Evolutionary conservation across 2,888 invertebrate genomes (phyloP).

Genomic region (Patella ulyssiponensis): DNA sequence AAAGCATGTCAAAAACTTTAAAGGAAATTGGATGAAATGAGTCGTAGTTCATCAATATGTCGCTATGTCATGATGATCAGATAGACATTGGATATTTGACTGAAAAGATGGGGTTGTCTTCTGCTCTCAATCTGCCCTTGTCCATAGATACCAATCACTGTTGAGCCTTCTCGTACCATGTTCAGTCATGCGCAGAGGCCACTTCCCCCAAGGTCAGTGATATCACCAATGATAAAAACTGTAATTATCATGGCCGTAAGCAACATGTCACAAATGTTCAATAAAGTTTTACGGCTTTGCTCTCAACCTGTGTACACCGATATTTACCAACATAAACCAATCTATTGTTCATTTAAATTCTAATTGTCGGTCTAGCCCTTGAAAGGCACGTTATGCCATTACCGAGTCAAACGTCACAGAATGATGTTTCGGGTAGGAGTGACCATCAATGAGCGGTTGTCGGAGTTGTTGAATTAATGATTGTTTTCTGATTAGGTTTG

Average conservation of each 20-base stretch:
- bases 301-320: too few species aligned
- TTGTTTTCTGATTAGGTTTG: too few species aligned
- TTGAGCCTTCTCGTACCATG: background rate
- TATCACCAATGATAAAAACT: background rate
- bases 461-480: too few species aligned
- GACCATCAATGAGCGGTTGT: too few species aligned
- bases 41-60: conserved; percentile 7
- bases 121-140: background rate
- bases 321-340: too few species aligned
- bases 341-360: too few species aligned
- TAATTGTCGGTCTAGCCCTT: too few species aligned
- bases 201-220: background rate
- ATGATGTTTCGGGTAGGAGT: too few species aligned
- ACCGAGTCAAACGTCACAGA: too few species aligned
- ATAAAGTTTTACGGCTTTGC: too few species aligned
- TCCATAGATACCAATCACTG: background rate
- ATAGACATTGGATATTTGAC: background rate
- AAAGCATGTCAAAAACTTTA: too few species aligned
- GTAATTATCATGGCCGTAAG: conserved; percentile 7
- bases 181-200: conserved; percentile 3
- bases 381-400: too few species aligned
- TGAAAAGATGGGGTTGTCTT: background rate
- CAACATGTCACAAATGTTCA: background rate
- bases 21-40: background rate
- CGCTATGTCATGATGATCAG: background rate